These are phyloP conservation scores for Pseudomugil tenellus DNA, from an alignment of 2,797 vertebrate species.

Conservation along the genomic window DNA sequence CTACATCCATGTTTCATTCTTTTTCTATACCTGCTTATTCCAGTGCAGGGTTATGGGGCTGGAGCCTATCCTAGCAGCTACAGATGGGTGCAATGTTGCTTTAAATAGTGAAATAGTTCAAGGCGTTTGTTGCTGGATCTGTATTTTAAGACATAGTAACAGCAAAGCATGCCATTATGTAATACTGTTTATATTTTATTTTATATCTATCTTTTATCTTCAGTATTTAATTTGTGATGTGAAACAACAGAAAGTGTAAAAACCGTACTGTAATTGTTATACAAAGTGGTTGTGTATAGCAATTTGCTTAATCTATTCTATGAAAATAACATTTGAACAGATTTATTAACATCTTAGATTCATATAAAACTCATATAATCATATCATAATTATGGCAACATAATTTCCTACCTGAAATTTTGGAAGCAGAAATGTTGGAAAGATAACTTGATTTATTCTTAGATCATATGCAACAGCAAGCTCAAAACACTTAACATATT, in stretches of 20 bases:
- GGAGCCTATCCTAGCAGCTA: neutral
- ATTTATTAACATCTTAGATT: too few relatives aligned
- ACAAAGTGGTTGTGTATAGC: neutral
- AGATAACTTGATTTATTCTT: neutral
- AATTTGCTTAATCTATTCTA: neutral
- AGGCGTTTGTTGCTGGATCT: neutral
- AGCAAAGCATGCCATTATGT: neutral
- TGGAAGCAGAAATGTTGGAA: neutral
- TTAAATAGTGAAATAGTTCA: neutral
- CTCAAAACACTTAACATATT: neutral
- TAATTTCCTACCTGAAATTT: neutral
- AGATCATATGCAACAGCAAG: neutral
- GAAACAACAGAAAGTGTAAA: neutral
- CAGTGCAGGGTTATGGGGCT: too few relatives aligned
- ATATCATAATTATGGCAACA: neutral
- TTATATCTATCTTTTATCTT: neutral
- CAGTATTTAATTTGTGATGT: neutral
- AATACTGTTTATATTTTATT: neutral
- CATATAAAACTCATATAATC: neutral
- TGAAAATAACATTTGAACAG: neutral
- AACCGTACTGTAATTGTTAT: neutral
- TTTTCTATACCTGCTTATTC: neutral
- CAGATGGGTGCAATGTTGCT: neutral
- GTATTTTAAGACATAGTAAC: neutral
- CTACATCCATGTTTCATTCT: conserved; percentile 13